These are phyloP conservation scores for Ceratina australensis DNA, from an alignment of 1,140 invertebrate species.

Conservation along the genomic window DNA sequence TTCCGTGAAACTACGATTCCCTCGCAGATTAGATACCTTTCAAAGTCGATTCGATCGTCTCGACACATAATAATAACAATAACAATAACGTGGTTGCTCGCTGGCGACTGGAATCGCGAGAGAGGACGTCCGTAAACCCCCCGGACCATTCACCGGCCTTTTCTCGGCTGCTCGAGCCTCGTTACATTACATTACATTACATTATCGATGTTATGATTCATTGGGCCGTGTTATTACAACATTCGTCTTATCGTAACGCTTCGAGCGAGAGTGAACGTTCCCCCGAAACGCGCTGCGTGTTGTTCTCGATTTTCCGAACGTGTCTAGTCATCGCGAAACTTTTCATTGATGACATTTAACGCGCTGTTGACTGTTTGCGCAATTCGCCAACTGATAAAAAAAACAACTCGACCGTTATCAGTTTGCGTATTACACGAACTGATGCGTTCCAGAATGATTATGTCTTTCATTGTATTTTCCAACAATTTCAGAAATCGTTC, in stretches of 20 bases:
- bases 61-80: too few relatives aligned
- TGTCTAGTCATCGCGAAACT: not conserved
- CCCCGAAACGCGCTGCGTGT: constrained; percentile 21
- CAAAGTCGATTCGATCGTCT: too few relatives aligned
- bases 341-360: constrained; percentile 23
- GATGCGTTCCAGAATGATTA: too few relatives aligned
- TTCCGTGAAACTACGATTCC: too few relatives aligned
- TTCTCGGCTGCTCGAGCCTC: constrained; percentile 6
- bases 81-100: too few relatives aligned
- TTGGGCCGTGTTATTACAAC: constrained; percentile 50
- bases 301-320: constrained; percentile 30
- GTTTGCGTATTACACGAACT: too few relatives aligned
- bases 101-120: not conserved
- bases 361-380: not conserved
- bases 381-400: not conserved
- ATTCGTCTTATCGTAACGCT: constrained; percentile 46
- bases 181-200: constrained; percentile 48
- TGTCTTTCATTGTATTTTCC: too few relatives aligned
- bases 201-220: constrained; percentile 61
- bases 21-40: too few relatives aligned
- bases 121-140: constrained; percentile 24
- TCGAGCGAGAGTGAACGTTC: constrained; percentile 29
- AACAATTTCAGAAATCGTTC: too few relatives aligned
- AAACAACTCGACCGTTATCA: too few relatives aligned
- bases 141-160: constrained; percentile 37